Evolutionary conservation across 2,888 invertebrate species (phyloP), one percentile per base, ranked within the genome.

Genomic region (Sarcophaga carnaria): DNA sequence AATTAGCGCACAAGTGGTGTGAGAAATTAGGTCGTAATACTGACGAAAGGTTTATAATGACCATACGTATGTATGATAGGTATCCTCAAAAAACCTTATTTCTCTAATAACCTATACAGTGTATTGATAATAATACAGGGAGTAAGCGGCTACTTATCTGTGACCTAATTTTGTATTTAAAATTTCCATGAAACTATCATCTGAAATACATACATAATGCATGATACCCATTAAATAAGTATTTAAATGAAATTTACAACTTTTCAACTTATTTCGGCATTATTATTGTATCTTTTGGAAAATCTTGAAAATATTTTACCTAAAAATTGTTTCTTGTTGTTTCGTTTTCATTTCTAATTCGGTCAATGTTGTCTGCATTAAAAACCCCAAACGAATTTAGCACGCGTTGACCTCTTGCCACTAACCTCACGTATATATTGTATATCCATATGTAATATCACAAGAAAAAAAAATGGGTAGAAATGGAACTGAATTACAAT

Each of bases 351-450:
- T n/a, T 67, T 63, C 45, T 45, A 64, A 60, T 83, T 75, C 66
- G 80, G 83, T 86, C 86, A 83, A 80, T 80, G 69, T 80, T 83
- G 80, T 80, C 86, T 74, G 83, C 77, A 70, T 83, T 80, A 66
- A 80, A 80, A 80, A 80, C 54, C 76, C 72, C 76, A 77, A 78
- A 83, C 78, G 80, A 81, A 83, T 83, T 83, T 81, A 86, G 75
- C 83, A 83, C 83, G 80, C 78, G 69, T 86, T 86, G 80, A 86
- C 86, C 86, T 81, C 83, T 78, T 78, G 83, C 86, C 79, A 86
- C 59, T 45, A 80, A 74, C 72, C 84, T 47, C 63, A 25, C 22
- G 59, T 4, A 45, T 12, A 70, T n/a, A 49, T 10, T 37, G 37
- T 17, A 67, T 8, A 14, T 14, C 63, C 25, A 20, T 47, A 54